Base-by-base conservation (phyloP, 92 coral and sea anemone species). In the Umimayanthus kanabou region DNA sequence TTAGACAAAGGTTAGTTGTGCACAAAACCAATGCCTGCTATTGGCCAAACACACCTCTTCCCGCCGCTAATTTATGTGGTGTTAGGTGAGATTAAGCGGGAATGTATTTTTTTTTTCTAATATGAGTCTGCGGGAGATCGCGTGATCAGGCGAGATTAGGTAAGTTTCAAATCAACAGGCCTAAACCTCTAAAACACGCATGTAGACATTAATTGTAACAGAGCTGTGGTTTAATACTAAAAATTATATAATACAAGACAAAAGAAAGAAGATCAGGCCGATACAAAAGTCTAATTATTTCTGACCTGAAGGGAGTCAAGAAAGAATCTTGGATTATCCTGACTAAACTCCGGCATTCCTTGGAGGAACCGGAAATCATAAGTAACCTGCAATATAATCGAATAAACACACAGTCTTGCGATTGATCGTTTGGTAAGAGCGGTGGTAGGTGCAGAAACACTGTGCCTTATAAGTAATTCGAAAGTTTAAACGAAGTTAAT, bases 331-430 rank as follows among this genome's bases (percentile, higher is more conserved):
- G 85, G 85, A 67, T 81, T 65, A 66, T 81, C 85, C 10, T 7
- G 74, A 39, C 10, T 76, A 33, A 23, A 25, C 26, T 81, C 85
- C 0, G 85, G 75, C 85, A 81, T 81, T 22, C 85, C 85, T 81
- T 81, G 85, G 22, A 81, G 74, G 61, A 81, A 81, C 30, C 85
- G 30, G 66, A 81, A 81, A 33, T 81, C 85, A 65, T 67, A 81
- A 2, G 75, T 81, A 5, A 65, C 73, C 85, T 81, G 76, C 0
- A 40, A 6, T 18, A 65, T 11, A n/a, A 77, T 4, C 4, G 6
- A 77, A 77, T 20, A 39, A 40, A 76, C 25, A 76, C 18, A 11
- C 2, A 33, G 37, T 33, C 0, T 3, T 23, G 50, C 9, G 50
- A 10, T 9, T 6, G 50, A 9, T 45, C 10, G 9, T 45, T 45